Evolutionary conservation across 2,797 vertebrate species (phyloP), one percentile per base, ranked within the genome.

Genomic region (Atherinosoma microstoma): DNA sequence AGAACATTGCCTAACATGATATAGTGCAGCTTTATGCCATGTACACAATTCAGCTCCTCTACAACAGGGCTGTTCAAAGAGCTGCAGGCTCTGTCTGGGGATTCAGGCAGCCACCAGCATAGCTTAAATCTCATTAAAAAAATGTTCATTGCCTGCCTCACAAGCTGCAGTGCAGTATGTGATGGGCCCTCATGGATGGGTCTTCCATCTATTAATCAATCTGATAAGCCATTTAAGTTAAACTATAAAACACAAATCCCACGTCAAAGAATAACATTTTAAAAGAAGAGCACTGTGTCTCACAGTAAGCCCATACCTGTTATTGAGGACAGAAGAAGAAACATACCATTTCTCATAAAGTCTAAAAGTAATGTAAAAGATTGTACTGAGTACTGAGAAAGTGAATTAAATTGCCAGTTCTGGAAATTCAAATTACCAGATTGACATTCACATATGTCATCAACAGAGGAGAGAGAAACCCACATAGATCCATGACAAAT

Each of bases 121-220:
- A 68, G 84, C 82, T 90, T 85, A 83, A 85, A 90, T 89, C 85
- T 87, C 83, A 88, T 83, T 78, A 68, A 80, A 87, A 86, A 90
- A 89, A 83, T 53, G 67, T 82, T 83, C 84, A 88, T 59, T 70
- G 74, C 73, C 77, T 83, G 75, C 71, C 81, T 87, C 79, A 74
- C 76, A 81, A 78, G 80, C 87, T 85, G 85, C 80, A 87, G 70
- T 69, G 86, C 79, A 76, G 76, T 77, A 73, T 60, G 58, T 74
- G 67, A 70, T 29, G 20, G 73, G 62, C 68, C 58, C 77, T 78
- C 66, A 51, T 63, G 70, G 79, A 79, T 60, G 45, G 58, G 68
- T 79, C 51, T 73, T 78, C 64, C 67, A 47, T 71, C 63, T 36
- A 61, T 75, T 73, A 61, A 66, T 82, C 78, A 72, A 59, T 83